Percentiles rank a stretch among this genome's conserved stretches.
These are phyloP conservation scores for Platyscapa corneri DNA, from an alignment of 1,140 invertebrate genomes.

Conservation along the genomic window DNA sequence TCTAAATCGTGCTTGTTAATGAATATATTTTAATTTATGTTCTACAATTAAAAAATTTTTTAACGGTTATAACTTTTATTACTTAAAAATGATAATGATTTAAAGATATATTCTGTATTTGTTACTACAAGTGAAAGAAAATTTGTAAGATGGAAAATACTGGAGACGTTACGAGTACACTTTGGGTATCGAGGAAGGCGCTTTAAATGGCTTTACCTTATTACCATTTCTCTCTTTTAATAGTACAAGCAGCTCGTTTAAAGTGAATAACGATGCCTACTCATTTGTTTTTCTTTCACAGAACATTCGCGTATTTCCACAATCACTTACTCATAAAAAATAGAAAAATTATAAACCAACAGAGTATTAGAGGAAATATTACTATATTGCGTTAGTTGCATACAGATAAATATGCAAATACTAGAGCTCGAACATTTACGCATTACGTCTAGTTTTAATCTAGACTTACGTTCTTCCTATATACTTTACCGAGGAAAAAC, in stretches of 20 bases:
- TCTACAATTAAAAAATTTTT: not conserved
- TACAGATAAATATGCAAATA: not conserved
- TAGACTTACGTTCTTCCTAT: not conserved
- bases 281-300: constrained; percentile 4
- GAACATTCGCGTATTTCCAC: not conserved
- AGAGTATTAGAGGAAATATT: not conserved
- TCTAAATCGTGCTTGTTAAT: not conserved
- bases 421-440: not conserved
- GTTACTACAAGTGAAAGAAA: not conserved
- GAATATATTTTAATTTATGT: no score
- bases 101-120: not conserved
- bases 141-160: not conserved
- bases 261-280: constrained; percentile 1
- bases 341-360: not conserved
- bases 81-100: no score
- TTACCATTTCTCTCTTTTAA: constrained; percentile 15
- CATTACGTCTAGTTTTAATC: constrained; percentile 4
- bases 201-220: not conserved
- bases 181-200: not conserved
- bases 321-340: not conserved
- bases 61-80: not conserved
- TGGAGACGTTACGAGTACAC: not conserved
- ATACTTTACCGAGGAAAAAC: not conserved
- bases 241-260: constrained; percentile 9
- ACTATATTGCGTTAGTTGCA: not conserved